Evolutionary conservation across 1,140 invertebrate species (phyloP), one percentile per base, ranked within the genome.

Genomic region (Ctenoplectra terminalis): DNA sequence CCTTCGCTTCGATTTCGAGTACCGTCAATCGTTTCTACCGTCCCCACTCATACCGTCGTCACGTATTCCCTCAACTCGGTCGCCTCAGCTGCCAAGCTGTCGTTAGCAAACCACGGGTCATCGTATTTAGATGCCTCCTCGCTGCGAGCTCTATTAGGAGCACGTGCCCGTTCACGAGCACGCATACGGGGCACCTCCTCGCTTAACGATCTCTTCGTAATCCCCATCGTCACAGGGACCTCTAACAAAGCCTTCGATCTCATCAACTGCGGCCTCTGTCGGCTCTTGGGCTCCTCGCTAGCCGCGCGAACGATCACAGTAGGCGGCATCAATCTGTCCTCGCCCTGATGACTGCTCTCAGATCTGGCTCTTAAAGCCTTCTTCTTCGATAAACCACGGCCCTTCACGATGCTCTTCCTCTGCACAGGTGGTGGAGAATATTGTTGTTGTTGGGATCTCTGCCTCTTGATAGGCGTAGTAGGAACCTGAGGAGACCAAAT

Each of bases 31-130:
- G 31, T 64, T 76, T 40, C 34, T 46, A 46, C 40, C 46, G 43
- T 46, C 52, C 61, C 56, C 43, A 17, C 31, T 87, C 81, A 94
- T 69, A 94, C 93, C 26, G 93, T 94, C 2, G 93, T 94, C 40
- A 94, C 93, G 83, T 94, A 94, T 76, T 94, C 87, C n/a, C 90
- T 82, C 37, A 94, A 73, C 82, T 93, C 92, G 37, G 86, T 67
- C n/a, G 77, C 72, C 20, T 90, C 81, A 43, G 48, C 74, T 11
- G 78, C 82, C 46, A 70, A 20, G 26, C 29, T 23, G n/a, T 60
- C 69, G 69, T 85, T 70, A 37, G 31, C 64, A 69, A 86, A 81
- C 92, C 92, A 93, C 5, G 91, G 89, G 60, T 91, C 85, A 20
- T 77, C 89, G 85, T 88, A 90, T 26, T 89, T 91, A 6, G 90